phyloP scores from a whole-genome alignment of 2,888 invertebrate species.

The Phyto melanocephala region DNA sequence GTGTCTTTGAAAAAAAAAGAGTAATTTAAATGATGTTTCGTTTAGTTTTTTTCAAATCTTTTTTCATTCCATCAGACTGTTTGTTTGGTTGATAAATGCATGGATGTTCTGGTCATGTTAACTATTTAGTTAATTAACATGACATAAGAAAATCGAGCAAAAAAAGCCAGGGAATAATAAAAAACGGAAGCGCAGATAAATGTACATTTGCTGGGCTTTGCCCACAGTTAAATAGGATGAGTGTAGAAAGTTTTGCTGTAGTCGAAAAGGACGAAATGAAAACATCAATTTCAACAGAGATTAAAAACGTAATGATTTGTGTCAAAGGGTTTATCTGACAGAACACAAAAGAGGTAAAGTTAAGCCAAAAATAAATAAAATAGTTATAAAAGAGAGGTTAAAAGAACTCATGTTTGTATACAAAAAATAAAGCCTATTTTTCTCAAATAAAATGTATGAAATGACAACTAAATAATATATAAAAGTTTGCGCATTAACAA shows the following conservation, averaged over 20 bases:
- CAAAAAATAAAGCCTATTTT: background rate
- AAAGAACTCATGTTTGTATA: too few species aligned
- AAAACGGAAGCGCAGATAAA: background rate
- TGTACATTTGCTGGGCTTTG: conserved; percentile 22
- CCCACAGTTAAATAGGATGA: conserved; percentile 5
- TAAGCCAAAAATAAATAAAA: background rate
- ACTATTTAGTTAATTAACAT: conserved; percentile 66
- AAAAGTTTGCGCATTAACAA: too few species aligned
- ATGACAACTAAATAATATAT: too few species aligned
- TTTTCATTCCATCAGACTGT: background rate
- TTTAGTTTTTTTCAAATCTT: conserved; percentile 13
- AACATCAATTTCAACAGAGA: conserved; percentile 19
- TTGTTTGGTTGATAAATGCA: conserved; percentile 30
- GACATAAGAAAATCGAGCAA: conserved; percentile 37
- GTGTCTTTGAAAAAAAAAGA: conserved; percentile 10
- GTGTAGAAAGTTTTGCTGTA: background rate
- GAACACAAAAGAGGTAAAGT: background rate
- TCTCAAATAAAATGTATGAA: too few species aligned
- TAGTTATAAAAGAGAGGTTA: too few species aligned
- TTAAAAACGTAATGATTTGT: conserved; percentile 11
- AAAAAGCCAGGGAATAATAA: background rate
- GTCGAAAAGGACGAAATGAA: background rate
- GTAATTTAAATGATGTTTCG: conserved; percentile 51
- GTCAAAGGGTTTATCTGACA: background rate
- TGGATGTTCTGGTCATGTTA: conserved; percentile 60